Conservation (phyloP, 1,140 invertebrate genomes). For the Augochlora pura region DNA sequence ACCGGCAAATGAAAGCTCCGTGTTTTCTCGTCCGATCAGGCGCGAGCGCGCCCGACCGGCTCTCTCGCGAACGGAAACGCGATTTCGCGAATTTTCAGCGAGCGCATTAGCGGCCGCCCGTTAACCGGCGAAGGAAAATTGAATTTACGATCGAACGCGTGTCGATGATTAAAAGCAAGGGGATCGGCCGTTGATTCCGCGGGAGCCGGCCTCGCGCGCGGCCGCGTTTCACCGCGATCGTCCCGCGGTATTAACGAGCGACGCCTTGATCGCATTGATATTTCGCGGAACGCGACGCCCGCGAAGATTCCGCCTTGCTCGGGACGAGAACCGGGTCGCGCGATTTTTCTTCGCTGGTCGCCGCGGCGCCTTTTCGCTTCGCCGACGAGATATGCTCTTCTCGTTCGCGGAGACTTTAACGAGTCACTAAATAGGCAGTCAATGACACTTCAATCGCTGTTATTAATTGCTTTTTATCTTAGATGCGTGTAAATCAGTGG, state of each 20-base stretch:
- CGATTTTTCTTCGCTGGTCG: not conserved
- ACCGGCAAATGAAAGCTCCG: not conserved
- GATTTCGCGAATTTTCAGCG: not conserved
- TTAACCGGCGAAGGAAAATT: not conserved
- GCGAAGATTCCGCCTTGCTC: not conserved
- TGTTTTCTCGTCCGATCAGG: not conserved
- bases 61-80: no score
- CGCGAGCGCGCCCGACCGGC: not conserved
- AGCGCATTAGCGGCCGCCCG: not conserved
- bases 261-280: constrained; percentile 20
- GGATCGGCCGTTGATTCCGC: constrained; percentile 11
- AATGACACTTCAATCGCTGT: not conserved
- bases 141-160: not conserved
- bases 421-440: constrained; percentile 11
- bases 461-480: not conserved
- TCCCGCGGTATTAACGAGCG: constrained; percentile 12
- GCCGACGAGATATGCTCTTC: no score
- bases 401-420: not conserved
- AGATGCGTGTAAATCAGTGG: not conserved
- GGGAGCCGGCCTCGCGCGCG: no score
- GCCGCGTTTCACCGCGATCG: constrained; percentile 2
- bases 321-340: not conserved
- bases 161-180: constrained; percentile 10
- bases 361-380: not conserved
- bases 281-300: constrained; percentile 22